phyloP scores from a whole-genome alignment of 2,888 invertebrate genomes.

The Athripsodes cinereus region DNA sequence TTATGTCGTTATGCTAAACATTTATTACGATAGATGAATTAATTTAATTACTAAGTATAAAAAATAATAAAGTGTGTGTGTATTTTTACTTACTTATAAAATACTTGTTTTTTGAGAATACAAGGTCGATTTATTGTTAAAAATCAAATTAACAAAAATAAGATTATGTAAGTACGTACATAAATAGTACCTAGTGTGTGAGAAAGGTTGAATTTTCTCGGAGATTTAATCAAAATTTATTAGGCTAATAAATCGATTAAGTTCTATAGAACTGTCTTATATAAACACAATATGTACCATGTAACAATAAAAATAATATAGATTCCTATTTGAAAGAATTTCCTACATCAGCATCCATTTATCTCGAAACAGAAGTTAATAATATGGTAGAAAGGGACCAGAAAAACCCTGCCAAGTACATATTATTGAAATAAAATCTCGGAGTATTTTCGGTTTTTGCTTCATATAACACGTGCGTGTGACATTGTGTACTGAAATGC shows the following conservation, averaged over 20 bases:
- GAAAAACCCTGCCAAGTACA: no score
- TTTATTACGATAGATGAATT: no score
- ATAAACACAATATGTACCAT: background rate
- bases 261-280: background rate
- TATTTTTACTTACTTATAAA: no score
- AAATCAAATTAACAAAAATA: background rate
- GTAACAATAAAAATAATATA: background rate
- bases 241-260: background rate
- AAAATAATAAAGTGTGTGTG: no score
- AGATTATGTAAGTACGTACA: background rate
- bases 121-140: background rate
- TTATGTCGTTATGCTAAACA: no score
- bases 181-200: background rate
- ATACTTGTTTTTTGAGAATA: no score
- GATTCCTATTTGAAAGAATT: background rate
- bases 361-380: background rate
- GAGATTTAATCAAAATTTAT: background rate
- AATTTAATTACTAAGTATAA: no score
- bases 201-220: background rate
- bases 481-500: background rate
- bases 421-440: background rate
- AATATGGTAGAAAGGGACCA: background rate
- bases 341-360: background rate
- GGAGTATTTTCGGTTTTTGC: background rate
- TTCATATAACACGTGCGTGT: background rate